Evolutionary conservation across 1,140 invertebrate genomes (phyloP), one percentile per base, ranked within the genome.

Genomic region (Pachyrhynchus sulphureomaculatus): DNA sequence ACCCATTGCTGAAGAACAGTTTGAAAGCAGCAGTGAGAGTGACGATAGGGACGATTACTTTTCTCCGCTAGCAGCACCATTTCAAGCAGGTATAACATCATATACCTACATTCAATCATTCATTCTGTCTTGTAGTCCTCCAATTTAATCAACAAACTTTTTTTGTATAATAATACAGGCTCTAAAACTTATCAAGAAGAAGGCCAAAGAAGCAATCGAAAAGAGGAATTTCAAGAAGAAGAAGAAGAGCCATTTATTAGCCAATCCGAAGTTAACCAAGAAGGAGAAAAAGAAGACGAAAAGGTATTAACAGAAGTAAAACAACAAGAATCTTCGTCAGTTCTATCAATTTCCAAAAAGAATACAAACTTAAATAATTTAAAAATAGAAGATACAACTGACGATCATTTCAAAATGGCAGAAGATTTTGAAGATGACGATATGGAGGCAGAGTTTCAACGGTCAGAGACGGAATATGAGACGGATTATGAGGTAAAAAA

Each of bases 271-370:
- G n/a, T n/a, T n/a, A n/a, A n/a, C n/a, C n/a, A n/a, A n/a, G n/a
- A n/a, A n/a, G n/a, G n/a, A n/a, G n/a, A 42, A 70, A 34, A 61
- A 55, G 10, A 33, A 36, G 57, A 62, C 29, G 64, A 54, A 21
- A 69, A 47, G 17, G 66, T 63, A 26, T 65, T 54, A 33, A 64
- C 75, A 64, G 68, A 74, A 60, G 75, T 76, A 49, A 76, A 75
- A 63, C 69, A 70, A 41, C 68, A 72, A 45, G n/a, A 37, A 4
- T 13, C 34, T n/a, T 37, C n/a, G 18, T 9, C 20, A 42, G 26
- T 29, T 29, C 26, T 9, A 6, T 6, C 26, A 29, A 29, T 9
- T 9, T 6, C 29, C 32, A 57, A 17, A 20, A 26, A 33, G 8
- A 18, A 33, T 9, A 36, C 21, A 36, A 48, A 20, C 9, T 47